phyloP scores from a whole-genome alignment of 2,888 invertebrate genomes.

The Epinotia nisella region DNA sequence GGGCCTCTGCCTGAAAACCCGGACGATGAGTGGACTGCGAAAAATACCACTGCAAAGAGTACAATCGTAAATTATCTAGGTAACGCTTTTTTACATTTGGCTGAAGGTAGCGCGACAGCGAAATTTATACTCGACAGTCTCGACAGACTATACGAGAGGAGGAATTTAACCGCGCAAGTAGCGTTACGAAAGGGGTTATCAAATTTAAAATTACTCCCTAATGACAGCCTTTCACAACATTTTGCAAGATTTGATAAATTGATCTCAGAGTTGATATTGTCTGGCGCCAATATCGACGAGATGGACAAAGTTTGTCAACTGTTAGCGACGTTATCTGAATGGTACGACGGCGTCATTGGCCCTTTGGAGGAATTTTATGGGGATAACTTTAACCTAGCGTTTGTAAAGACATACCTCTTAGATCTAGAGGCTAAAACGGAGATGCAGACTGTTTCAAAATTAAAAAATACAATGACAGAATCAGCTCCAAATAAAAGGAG shows the following conservation, averaged over 20 bases:
- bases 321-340: conserved; percentile 2
- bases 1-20: conserved; percentile 1
- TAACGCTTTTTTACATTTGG: conserved; percentile 15
- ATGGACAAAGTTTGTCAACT: conserved; percentile 17
- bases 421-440: conserved; percentile 20
- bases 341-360: neutral
- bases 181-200: neutral
- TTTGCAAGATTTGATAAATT: conserved; percentile 17
- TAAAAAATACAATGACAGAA: conserved; percentile 11
- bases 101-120: conserved; percentile 5
- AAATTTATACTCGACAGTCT: conserved; percentile 6
- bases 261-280: neutral
- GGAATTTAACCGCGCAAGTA: neutral
- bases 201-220: conserved; percentile 1
- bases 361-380: neutral
- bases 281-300: conserved; percentile 9
- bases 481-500: neutral
- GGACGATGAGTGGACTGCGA: neutral
- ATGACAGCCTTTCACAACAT: neutral
- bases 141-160: conserved; percentile 6
- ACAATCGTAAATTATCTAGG: conserved; percentile 6
- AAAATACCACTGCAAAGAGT: conserved; percentile 16
- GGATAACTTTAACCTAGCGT: neutral
- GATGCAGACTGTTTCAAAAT: neutral
- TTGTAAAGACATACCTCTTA: conserved; percentile 12